A percentile compares a stretch with the other conserved stretches of the same genome.
Evolutionary conservation across 2,797 vertebrate species (phyloP).

Genomic region (Myiotriccus ornatus): DNA sequence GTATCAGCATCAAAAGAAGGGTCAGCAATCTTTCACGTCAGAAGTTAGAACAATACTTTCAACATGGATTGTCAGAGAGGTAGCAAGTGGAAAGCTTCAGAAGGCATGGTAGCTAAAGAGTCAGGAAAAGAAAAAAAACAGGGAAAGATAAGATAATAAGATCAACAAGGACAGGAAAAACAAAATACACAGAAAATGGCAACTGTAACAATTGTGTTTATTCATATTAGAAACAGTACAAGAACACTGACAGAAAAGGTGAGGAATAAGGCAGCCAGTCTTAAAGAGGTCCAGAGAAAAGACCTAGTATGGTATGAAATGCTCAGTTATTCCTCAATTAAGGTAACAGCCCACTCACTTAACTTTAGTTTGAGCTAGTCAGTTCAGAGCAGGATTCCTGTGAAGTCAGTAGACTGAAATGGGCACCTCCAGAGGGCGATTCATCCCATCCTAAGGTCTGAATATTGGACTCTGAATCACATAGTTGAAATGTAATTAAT

Average conservation of each 20-base stretch:
- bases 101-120: conserved; percentile 3
- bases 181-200: conserved; percentile 1
- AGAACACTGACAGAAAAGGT: background rate
- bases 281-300: background rate
- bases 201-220: background rate
- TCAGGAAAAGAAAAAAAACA: background rate
- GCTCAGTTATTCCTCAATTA: background rate
- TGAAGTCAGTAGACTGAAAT: background rate
- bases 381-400: background rate
- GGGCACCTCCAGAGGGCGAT: conserved; percentile 53
- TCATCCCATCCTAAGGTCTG: conserved; percentile 4
- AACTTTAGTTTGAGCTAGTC: background rate
- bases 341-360: background rate
- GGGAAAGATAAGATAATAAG: background rate
- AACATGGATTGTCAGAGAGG: conserved; percentile 3
- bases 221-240: background rate
- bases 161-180: conserved; percentile 9
- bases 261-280: background rate
- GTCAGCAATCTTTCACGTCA: conserved; percentile 14
- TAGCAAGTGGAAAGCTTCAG: conserved; percentile 33
- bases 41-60: conserved; percentile 2
- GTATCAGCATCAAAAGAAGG: background rate
- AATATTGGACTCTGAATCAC: background rate
- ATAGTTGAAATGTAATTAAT: background rate
- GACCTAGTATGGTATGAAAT: background rate